Evolutionary conservation across 1,140 invertebrate genomes (phyloP).

Genomic region (Euschistus heros): DNA sequence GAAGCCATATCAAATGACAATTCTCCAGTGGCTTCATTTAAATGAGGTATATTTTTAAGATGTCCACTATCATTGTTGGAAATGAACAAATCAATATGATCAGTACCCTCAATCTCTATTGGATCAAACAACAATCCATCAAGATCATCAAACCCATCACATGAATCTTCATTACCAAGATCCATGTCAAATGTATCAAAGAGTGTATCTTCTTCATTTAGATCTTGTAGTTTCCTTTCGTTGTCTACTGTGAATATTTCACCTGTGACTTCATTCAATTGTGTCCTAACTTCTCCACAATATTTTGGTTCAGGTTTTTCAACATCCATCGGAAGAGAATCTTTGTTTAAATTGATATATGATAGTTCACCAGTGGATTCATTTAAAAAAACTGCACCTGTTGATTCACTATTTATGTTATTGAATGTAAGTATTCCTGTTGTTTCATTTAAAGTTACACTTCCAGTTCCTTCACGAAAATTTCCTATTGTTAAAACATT

Average conservation of each 20-base stretch:
- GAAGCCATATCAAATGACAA: slow-evolving; percentile 18
- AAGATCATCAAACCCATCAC: slow-evolving; percentile 25
- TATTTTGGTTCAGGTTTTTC: slow-evolving; percentile 7
- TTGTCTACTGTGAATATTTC: slow-evolving; percentile 18
- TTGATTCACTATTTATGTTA: slow-evolving; percentile 24
- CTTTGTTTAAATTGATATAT: slow-evolving; percentile 22
- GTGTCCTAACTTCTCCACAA: slow-evolving; percentile 6
- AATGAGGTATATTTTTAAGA: slow-evolving; percentile 6
- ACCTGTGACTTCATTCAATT: slow-evolving; percentile 19
- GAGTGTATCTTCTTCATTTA: slow-evolving; percentile 2
- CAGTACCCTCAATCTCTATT: not conserved
- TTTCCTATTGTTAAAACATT: slow-evolving; percentile 22
- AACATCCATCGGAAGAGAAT: slow-evolving; percentile 4
- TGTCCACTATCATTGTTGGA: not conserved
- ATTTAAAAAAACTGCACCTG: slow-evolving; percentile 23
- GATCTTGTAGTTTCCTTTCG: not conserved
- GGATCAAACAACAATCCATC: slow-evolving; percentile 22
- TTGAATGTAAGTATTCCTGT: slow-evolving; percentile 23
- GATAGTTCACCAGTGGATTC: slow-evolving; percentile 23
- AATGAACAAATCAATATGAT: slow-evolving; percentile 1
- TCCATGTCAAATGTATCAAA: slow-evolving; percentile 24
- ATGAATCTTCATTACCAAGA: slow-evolving; percentile 22
- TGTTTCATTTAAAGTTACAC: slow-evolving; percentile 23
- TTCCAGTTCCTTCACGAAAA: slow-evolving; percentile 22
- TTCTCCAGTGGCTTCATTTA: slow-evolving; percentile 20